Evolutionary conservation across 1,140 invertebrate genomes (phyloP).

Genomic region (Procambarus virginalis): DNA sequence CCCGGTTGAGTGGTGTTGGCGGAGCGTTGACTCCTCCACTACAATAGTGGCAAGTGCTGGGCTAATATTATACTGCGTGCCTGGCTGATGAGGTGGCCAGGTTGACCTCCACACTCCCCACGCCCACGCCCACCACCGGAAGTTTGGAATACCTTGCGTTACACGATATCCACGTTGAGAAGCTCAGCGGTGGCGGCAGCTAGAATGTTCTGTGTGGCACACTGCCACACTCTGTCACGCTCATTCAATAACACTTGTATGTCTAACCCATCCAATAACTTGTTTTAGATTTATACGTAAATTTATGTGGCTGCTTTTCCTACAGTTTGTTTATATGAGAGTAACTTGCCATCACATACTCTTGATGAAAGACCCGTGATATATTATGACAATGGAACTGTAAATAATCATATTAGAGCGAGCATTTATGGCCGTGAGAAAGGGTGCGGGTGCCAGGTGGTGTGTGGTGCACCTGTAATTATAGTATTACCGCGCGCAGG

Average conservation of each 20-base stretch:
- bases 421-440: background rate
- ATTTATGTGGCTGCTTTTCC: background rate
- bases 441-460: background rate
- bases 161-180: conserved; percentile 15
- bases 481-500: background rate
- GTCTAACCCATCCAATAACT: background rate
- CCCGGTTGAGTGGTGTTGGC: too few relatives aligned
- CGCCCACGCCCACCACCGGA: conserved; percentile 26
- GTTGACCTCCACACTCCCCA: conserved; percentile 13
- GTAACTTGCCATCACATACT: background rate
- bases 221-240: background rate
- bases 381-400: background rate
- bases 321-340: background rate
- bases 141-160: conserved; percentile 32
- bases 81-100: conserved; percentile 17
- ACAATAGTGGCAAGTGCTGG: background rate
- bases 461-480: background rate
- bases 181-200: background rate
- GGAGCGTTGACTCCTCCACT: too few relatives aligned
- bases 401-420: background rate
- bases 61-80: background rate
- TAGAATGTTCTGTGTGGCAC: conserved; percentile 21
- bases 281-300: background rate
- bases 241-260: background rate
- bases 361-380: background rate